Base-by-base conservation (phyloP, 2,888 invertebrate genomes). In the Platycheirus rosarum region DNA sequence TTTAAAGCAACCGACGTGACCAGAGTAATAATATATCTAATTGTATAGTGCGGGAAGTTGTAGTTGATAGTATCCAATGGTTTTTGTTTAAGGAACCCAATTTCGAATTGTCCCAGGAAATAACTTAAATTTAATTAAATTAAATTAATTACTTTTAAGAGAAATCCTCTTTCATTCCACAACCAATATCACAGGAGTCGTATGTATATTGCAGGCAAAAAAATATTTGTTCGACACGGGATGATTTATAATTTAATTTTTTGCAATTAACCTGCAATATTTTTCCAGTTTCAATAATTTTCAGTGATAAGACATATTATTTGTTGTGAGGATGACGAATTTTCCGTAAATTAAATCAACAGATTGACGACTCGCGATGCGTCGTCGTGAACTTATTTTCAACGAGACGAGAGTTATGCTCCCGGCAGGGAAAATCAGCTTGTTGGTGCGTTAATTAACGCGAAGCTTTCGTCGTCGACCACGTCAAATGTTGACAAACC, bases 1-100 rank as follows among this genome's bases (percentile, higher is more conserved):
- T 82, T 77, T 79, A 73, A 60, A n/a, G n/a, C n/a, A n/a, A 62
- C 44, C 71, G 42, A 82, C 82, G 82, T 82, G 82, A 82, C 77
- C 71, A 68, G 77, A 44, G 71, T 77, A 55, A 63, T 71, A 73
- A 82, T 73, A 55, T 55, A 71, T 68, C 73, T 82, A 82, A 82
- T 82, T 77, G 62, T 68, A 68, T 26, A 26, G 26, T n/a, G 76
- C 35, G 23, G 29, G 6, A 63, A 70, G 49, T 75, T 40, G 32
- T 29, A 49, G 60, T 66, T 63, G n/a, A 37, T 63, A 70, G n/a
- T 46, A 40, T 32, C 9, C 7, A 53, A 37, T 40, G 40, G 26
- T 73, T 46, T 68, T 49, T 74, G 16, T 46, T 68, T 57, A 14
- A 44, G 48, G 29, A 55, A 62, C 57, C 18, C 14, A 13, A 44